Percentiles rank a stretch among this genome's conserved stretches.
These are phyloP conservation scores for Lepidotrigona ventralis DNA, from an alignment of 1,140 invertebrate genomes.

Conservation along the genomic window DNA sequence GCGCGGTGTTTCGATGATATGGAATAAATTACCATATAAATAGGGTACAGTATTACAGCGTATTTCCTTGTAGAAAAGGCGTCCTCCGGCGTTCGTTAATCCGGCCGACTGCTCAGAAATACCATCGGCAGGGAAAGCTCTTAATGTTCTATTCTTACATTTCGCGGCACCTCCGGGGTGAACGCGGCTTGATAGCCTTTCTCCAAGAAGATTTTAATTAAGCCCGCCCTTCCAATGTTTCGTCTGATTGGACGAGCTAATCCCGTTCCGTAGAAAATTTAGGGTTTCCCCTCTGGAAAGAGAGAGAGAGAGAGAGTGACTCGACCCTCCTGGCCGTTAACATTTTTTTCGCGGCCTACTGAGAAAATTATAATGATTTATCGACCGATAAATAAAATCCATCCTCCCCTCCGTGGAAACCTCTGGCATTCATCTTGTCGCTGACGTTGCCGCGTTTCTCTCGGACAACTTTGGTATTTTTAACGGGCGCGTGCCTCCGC, in stretches of 20 bases:
- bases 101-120: slow-evolving; percentile 47
- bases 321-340: slow-evolving; percentile 25
- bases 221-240: slow-evolving; percentile 79
- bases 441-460: slow-evolving; percentile 4
- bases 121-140: slow-evolving; percentile 61
- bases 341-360: slow-evolving; percentile 50
- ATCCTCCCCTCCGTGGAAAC: background rate
- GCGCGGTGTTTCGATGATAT: slow-evolving; percentile 1
- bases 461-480: slow-evolving; percentile 24
- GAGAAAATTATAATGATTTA: slow-evolving; percentile 55
- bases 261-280: slow-evolving; percentile 73
- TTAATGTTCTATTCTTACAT: slow-evolving; percentile 72
- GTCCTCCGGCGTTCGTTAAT: slow-evolving; percentile 51
- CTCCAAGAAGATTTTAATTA: slow-evolving; percentile 79
- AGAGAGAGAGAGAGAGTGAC: slow-evolving; percentile 24
- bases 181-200: slow-evolving; percentile 61
- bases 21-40: slow-evolving; percentile 51
- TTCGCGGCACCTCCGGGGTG: slow-evolving; percentile 59
- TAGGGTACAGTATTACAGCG: slow-evolving; percentile 27
- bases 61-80: slow-evolving; percentile 30
- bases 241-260: slow-evolving; percentile 78
- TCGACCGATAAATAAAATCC: slow-evolving; percentile 34
- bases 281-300: slow-evolving; percentile 66
- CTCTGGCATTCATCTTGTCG: slow-evolving; percentile 13
- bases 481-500: slow-evolving; percentile 7